These are phyloP conservation scores for Crotalus helleri DNA, from an alignment of 2,113 vertebrate species.

Conservation along the genomic window DNA sequence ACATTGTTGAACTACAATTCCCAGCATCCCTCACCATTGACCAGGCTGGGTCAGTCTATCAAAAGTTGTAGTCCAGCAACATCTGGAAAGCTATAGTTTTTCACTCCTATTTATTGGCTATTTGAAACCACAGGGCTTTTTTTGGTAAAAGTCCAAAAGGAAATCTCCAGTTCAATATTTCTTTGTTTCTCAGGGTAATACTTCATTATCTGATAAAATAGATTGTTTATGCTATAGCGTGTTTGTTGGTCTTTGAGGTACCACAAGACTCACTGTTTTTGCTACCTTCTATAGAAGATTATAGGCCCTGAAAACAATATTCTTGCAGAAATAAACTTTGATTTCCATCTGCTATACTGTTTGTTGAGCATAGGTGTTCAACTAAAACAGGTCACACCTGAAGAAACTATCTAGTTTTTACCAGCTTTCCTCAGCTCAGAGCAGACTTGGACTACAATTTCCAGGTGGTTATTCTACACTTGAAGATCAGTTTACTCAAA, in stretches of 20 bases:
- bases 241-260: not conserved
- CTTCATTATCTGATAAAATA: not conserved
- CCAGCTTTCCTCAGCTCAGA: not conserved
- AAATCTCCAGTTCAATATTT: not conserved
- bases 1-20: not conserved
- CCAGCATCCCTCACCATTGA: not conserved
- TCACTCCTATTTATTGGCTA: not conserved
- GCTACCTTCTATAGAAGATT: not conserved
- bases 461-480: not conserved
- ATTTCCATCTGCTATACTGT: not conserved
- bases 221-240: not conserved
- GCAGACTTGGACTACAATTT: not conserved
- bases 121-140: not conserved
- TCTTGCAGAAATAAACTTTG: not conserved
- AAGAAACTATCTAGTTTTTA: not conserved
- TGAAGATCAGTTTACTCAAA: not conserved
- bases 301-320: not conserved
- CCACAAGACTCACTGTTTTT: not conserved
- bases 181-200: not conserved
- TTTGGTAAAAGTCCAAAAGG: not conserved
- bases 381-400: not conserved
- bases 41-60: not conserved
- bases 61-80: not conserved
- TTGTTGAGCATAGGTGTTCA: not conserved
- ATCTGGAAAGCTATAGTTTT: not conserved